Conservation (phyloP, 2,113 vertebrate genomes). For the Smithornis capensis region DNA sequence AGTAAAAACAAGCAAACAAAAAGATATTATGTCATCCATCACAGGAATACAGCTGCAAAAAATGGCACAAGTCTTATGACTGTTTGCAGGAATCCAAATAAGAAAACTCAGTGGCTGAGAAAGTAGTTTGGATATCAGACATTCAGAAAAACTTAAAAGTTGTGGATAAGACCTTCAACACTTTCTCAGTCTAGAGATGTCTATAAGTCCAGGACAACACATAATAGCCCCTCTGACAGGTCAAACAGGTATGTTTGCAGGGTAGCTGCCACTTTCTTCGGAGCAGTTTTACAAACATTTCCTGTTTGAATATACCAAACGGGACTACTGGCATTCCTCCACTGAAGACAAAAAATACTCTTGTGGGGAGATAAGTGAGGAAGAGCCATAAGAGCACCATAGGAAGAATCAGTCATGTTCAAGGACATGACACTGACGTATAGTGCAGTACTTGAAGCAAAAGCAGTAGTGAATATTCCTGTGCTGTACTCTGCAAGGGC, state of each 20-base stretch:
- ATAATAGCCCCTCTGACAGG: background rate
- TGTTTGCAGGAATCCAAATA: background rate
- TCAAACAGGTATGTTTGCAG: background rate
- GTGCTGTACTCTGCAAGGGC: background rate
- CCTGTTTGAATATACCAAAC: background rate
- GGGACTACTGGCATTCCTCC: background rate
- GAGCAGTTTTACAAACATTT: background rate
- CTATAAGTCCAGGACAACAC: background rate
- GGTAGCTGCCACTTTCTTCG: background rate
- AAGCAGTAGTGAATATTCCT: background rate
- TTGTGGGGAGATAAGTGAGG: background rate
- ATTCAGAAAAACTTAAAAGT: background rate
- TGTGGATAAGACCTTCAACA: background rate
- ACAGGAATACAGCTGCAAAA: background rate
- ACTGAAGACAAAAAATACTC: background rate
- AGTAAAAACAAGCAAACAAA: background rate
- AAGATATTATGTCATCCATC: background rate
- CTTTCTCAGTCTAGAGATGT: background rate
- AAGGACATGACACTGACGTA: background rate
- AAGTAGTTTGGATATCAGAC: background rate
- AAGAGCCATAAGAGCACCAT: rapidly evolving
- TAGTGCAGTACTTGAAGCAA: background rate
- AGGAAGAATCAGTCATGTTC: background rate
- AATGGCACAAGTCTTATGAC: background rate
- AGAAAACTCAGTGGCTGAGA: background rate